Base-by-base conservation (phyloP, 1,140 invertebrate genomes). In the Pristionchus pacificus region DNA sequence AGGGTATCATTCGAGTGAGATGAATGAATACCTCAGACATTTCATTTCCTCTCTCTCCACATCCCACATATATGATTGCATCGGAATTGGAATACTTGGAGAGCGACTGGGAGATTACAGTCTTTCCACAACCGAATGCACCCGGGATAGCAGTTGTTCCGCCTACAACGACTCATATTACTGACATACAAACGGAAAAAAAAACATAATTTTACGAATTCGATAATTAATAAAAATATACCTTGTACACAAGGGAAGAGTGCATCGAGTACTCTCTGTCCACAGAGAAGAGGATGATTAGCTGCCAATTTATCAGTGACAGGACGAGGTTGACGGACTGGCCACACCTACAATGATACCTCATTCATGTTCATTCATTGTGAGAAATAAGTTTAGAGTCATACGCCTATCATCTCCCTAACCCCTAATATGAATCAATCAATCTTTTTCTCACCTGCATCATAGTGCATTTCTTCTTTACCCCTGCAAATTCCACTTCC, bases 41-140 rank as follows among this genome's bases (percentile, higher is more conserved):
- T 91, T 90, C 90, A 85, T 91, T 91, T 81, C 90, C 90, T 87
- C 91, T 87, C 80, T 92, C 91, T 70, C 91, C 91, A 85, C 95
- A 98, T 77, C 96, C 96, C 38, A 98, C 95, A 86, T 98, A 98
- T 83, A 98, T 88, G 84, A 98, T 98, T 77, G 97, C 93, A 86
- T 98, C 95, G 71, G 93, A 96, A 87, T 98, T 98, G 79, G 95
- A 97, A 87, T 95, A 98, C 85, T 98, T 98, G 74, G 95, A 97
- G 70, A 98, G 86, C 6, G 96, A 92, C 87, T 97, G 93, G 0
- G 93, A 96, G 83, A 98, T 98, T 75, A 98, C 95, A 87, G 95
- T 98, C 88, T 98, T 98, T 75, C 95, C 95, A 87, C 95, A 98
- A 80, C 92, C 92, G 81, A 93, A 93, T 84, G 92, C 92, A 14